Percentiles rank a stretch among this genome's conserved stretches.
phyloP scores from a whole-genome alignment of 2,888 invertebrate genomes.

The Leptothorax acervorum region DNA sequence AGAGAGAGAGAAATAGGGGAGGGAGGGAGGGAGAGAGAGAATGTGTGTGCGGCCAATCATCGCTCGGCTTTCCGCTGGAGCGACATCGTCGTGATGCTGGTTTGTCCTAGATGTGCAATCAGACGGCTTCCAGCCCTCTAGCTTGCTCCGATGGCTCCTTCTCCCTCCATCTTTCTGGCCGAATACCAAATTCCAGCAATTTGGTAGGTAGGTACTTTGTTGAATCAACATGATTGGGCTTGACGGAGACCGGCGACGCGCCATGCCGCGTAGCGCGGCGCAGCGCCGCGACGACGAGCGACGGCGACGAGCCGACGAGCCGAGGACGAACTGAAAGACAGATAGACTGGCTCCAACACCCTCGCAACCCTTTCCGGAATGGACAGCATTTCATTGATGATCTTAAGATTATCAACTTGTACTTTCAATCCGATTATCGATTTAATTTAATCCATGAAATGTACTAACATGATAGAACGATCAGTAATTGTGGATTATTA shows the following conservation, averaged over 20 bases:
- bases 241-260: constrained; percentile 80
- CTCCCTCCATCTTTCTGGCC: constrained; percentile 81
- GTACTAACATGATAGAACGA: neutral
- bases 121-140: constrained; percentile 84
- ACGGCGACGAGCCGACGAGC: constrained; percentile 44
- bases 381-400: constrained; percentile 24
- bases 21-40: constrained; percentile 63
- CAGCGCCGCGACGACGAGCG: constrained; percentile 55
- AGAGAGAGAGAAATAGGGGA: constrained; percentile 63
- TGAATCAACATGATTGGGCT: constrained; percentile 86
- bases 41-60: constrained; percentile 82
- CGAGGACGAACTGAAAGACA: constrained; percentile 50
- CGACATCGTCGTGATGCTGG: constrained; percentile 83
- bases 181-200: constrained; percentile 86
- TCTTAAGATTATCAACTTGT: constrained; percentile 16
- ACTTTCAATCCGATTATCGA: neutral
- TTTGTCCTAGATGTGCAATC: constrained; percentile 86
- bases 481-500: neutral
- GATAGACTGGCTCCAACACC: neutral
- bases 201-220: constrained; percentile 85
- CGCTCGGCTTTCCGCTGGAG: constrained; percentile 84
- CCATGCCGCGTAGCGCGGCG: constrained; percentile 73
- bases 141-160: constrained; percentile 68
- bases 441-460: neutral
- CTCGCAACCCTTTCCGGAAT: constrained; percentile 10